These are phyloP conservation scores for Ctenopoma multispine DNA, from an alignment of 2,797 vertebrate genomes.

Conservation along the genomic window DNA sequence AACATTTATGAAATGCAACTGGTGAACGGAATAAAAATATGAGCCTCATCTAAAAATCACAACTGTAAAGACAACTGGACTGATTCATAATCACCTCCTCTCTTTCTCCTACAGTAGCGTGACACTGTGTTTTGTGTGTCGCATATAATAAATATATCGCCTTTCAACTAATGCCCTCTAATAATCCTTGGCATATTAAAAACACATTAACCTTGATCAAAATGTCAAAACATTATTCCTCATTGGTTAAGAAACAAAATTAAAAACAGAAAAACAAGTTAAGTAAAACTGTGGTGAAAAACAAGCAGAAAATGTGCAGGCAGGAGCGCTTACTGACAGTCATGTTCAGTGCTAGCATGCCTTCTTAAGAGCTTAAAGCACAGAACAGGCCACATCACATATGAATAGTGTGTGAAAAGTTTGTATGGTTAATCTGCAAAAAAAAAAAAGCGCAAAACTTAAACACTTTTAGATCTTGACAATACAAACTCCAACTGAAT, in stretches of 20 bases:
- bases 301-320: no score
- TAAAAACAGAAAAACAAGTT: conserved; percentile 9
- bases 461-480: neutral
- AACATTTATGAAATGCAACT: conserved; percentile 15
- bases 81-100: conserved; percentile 28
- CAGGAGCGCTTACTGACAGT: no score
- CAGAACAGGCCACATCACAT: no score
- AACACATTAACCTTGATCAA: neutral
- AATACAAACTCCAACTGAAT: no score
- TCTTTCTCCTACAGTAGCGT: conserved; percentile 3
- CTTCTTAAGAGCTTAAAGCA: no score
- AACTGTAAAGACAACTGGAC: conserved; percentile 8
- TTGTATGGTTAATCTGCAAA: neutral
- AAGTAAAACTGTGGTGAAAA: no score
- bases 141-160: no score
- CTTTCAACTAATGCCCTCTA: conserved; percentile 6
- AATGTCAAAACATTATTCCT: neutral
- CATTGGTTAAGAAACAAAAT: neutral
- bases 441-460: neutral
- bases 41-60: neutral
- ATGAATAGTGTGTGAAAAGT: neutral
- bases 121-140: conserved; percentile 11
- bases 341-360: no score
- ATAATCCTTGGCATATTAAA: conserved; percentile 2
- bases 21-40: neutral